Evolutionary conservation across 2,888 invertebrate genomes (phyloP).

Genomic region (Eristalis pertinax): DNA sequence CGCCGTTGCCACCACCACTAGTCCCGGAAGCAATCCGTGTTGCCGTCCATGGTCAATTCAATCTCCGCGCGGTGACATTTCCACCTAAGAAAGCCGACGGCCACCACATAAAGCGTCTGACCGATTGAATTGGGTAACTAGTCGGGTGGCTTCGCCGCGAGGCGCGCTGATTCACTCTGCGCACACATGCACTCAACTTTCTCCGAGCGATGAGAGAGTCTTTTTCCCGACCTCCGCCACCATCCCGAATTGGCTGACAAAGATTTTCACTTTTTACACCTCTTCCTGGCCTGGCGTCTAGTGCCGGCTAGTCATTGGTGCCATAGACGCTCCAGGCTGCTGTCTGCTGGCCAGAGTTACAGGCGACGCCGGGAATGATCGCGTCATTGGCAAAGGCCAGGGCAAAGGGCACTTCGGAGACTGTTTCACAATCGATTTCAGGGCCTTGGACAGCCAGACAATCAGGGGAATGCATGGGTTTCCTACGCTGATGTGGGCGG

Average conservation of each 20-base stretch:
- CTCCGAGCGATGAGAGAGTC: constrained; percentile 34
- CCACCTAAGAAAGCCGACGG: constrained; percentile 25
- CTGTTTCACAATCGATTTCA: constrained; percentile 33
- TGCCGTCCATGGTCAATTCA: constrained; percentile 45
- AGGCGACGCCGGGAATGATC: constrained; percentile 40
- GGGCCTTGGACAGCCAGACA: constrained; percentile 55
- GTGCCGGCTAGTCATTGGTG: constrained; percentile 23
- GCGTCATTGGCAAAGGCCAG: constrained; percentile 28
- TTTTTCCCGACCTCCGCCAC: constrained; percentile 27
- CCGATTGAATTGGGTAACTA: constrained; percentile 59
- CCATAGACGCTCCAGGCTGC: not conserved
- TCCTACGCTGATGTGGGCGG: constrained; percentile 26
- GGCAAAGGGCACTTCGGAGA: not conserved
- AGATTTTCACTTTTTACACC: constrained; percentile 55
- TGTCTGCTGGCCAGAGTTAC: constrained; percentile 28
- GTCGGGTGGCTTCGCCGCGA: constrained; percentile 47
- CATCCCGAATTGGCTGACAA: constrained; percentile 19
- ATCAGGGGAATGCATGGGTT: constrained; percentile 37
- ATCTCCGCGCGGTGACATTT: constrained; percentile 59
- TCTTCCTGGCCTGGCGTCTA: constrained; percentile 47
- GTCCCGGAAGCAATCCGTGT: constrained; percentile 66
- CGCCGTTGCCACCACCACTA: constrained; percentile 8
- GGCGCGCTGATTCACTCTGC: constrained; percentile 45
- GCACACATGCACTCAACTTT: constrained; percentile 42
- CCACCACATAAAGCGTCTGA: constrained; percentile 29